Conservation (phyloP, 1,140 invertebrate species). For the Aradophagus sp. region DNA sequence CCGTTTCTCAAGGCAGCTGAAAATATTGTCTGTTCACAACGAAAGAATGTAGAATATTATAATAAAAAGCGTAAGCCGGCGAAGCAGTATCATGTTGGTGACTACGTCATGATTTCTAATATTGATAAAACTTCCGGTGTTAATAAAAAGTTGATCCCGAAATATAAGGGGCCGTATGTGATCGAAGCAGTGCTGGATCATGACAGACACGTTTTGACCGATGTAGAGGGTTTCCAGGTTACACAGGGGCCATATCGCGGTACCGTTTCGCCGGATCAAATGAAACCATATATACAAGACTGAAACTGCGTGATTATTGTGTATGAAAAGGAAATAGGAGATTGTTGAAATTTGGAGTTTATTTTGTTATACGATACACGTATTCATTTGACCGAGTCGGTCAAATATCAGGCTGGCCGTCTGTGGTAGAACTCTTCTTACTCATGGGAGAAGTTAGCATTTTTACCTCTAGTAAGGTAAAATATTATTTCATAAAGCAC, state of each 20-base stretch:
- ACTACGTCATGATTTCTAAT: constrained; percentile 54
- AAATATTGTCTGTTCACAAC: neutral
- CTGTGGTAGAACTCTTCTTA: too few relatives aligned
- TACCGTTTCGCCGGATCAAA: constrained; percentile 10
- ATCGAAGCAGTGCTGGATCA: constrained; percentile 40
- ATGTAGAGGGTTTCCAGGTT: constrained; percentile 38
- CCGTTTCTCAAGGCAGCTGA: constrained; percentile 12
- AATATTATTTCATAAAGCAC: too few relatives aligned
- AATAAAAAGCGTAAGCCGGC: constrained; percentile 33
- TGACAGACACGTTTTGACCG: constrained; percentile 44
- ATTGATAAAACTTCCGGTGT: constrained; percentile 34
- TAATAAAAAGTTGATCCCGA: constrained; percentile 42
- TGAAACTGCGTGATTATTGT: neutral
- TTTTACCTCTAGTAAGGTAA: too few relatives aligned
- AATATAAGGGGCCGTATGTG: constrained; percentile 42
- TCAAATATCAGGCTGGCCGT: constrained; percentile 10
- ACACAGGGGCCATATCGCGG: constrained; percentile 29
- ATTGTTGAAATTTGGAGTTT: too few relatives aligned
- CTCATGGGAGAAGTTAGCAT: too few relatives aligned
- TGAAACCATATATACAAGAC: constrained; percentile 14
- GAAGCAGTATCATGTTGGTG: constrained; percentile 35
- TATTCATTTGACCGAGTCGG: constrained; percentile 9
- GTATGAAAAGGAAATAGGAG: neutral
- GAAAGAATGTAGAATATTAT: constrained; percentile 5
- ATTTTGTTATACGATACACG: neutral